A percentile compares a stretch with the other conserved stretches of the same genome.
These are phyloP conservation scores for Tricholaema leucomelas DNA, from an alignment of 2,113 vertebrate genomes.

Conservation along the genomic window DNA sequence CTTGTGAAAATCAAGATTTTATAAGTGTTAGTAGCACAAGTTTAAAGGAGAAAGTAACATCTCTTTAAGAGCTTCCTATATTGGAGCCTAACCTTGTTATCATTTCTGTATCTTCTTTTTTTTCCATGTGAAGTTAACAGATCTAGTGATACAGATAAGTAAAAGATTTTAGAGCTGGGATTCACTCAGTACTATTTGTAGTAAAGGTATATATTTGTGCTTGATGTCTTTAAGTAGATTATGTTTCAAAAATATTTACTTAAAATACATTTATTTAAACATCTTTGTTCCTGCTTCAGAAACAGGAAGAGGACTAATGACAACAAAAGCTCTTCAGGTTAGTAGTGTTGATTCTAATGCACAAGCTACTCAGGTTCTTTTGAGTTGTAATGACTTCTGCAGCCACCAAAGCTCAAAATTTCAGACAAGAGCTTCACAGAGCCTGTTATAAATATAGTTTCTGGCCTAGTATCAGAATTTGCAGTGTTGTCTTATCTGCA, in stretches of 20 bases:
- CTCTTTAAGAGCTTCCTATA: not conserved
- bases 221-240: not conserved
- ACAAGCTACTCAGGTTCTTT: not conserved
- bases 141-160: not conserved
- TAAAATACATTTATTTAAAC: not conserved
- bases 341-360: not conserved
- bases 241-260: not conserved
- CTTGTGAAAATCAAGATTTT: not conserved
- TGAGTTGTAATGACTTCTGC: not conserved
- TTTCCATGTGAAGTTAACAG: not conserved
- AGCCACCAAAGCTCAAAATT: not conserved
- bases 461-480: not conserved
- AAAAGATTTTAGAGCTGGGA: not conserved
- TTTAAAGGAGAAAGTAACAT: not conserved
- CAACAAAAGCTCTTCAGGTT: conserved; percentile 80
- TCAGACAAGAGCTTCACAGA: not conserved
- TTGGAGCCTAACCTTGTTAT: not conserved
- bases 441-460: not conserved
- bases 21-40: not conserved
- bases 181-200: not conserved
- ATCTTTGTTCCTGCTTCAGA: conserved; percentile 65
- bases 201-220: not conserved
- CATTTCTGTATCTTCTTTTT: not conserved
- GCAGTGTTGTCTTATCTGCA: not conserved
- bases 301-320: conserved; percentile 90